A percentile compares a stretch with the other conserved stretches of the same genome.
phyloP scores from a whole-genome alignment of 1,140 invertebrate genomes.

The Dreissena polymorpha region DNA sequence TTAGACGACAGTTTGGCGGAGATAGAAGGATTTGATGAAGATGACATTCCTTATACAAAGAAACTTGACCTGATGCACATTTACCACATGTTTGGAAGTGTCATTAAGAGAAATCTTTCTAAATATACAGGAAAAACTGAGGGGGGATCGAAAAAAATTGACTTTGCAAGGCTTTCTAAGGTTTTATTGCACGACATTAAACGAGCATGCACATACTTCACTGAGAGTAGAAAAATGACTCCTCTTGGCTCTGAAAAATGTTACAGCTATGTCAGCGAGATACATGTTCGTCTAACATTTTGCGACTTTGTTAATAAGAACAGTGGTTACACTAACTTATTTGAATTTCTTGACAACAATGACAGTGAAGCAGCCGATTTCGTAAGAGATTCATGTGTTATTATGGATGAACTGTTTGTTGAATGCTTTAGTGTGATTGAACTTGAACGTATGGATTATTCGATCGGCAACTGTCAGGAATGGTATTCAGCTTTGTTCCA shows the following conservation, averaged over 20 bases:
- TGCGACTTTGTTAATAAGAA: slow-evolving; percentile 4
- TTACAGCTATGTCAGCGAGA: slow-evolving; percentile 16
- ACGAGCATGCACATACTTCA: not conserved
- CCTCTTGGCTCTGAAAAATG: slow-evolving; percentile 7
- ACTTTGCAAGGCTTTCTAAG: slow-evolving; percentile 21
- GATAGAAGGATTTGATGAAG: not conserved
- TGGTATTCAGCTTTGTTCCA: slow-evolving; percentile 46
- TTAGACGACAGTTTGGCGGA: slow-evolving; percentile 23
- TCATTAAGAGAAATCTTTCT: not conserved
- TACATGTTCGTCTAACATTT: slow-evolving; percentile 11
- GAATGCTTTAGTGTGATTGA: slow-evolving; percentile 42
- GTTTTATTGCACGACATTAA: slow-evolving; percentile 28
- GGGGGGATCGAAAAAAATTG: slow-evolving; percentile 5
- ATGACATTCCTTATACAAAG: slow-evolving; percentile 19
- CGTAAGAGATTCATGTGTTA: slow-evolving; percentile 29
- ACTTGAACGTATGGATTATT: slow-evolving; percentile 16
- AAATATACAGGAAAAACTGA: slow-evolving; percentile 39
- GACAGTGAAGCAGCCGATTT: slow-evolving; percentile 21
- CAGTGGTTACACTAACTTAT: not conserved
- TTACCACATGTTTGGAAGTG: slow-evolving; percentile 6
- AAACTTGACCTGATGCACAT: slow-evolving; percentile 22
- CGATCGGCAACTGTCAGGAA: slow-evolving; percentile 6
- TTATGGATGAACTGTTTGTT: slow-evolving; percentile 45
- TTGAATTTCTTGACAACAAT: slow-evolving; percentile 15
- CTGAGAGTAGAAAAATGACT: slow-evolving; percentile 15